Evolutionary conservation across 2,113 vertebrate genomes (phyloP).

Genomic region (Polyodon spathula): DNA sequence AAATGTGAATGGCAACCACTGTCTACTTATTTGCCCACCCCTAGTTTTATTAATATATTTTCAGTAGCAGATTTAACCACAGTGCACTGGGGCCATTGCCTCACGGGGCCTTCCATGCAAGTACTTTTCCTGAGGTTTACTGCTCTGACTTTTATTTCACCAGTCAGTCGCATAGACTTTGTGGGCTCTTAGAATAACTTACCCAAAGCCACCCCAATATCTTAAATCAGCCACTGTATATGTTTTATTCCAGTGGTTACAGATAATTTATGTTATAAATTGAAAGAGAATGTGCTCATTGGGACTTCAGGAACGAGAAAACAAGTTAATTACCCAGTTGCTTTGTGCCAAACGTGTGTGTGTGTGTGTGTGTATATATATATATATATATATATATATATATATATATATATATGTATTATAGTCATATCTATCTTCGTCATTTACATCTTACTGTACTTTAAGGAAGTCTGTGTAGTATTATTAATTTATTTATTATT

Average conservation of each 20-base stretch:
- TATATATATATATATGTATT: no score
- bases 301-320: not conserved
- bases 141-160: constrained; percentile 69
- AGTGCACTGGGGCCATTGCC: constrained; percentile 69
- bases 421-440: no score
- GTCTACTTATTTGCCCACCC: constrained; percentile 22
- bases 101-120: constrained; percentile 64
- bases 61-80: constrained; percentile 73
- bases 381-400: no score
- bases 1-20: constrained; percentile 3
- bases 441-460: no score
- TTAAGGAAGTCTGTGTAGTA: no score
- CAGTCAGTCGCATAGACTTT: constrained; percentile 67
- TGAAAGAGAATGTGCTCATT: constrained; percentile 14
- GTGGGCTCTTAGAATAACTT: constrained; percentile 69
- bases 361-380: no score
- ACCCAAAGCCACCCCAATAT: constrained; percentile 59
- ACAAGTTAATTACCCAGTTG: not conserved
- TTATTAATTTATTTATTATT: no score
- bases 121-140: constrained; percentile 54
- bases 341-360: no score
- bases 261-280: constrained; percentile 36
- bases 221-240: constrained; percentile 62
- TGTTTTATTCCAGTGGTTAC: constrained; percentile 44
- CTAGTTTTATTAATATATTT: constrained; percentile 70